Evolutionary conservation across 2,888 invertebrate genomes (phyloP).

Genomic region (Litoditis marina): DNA sequence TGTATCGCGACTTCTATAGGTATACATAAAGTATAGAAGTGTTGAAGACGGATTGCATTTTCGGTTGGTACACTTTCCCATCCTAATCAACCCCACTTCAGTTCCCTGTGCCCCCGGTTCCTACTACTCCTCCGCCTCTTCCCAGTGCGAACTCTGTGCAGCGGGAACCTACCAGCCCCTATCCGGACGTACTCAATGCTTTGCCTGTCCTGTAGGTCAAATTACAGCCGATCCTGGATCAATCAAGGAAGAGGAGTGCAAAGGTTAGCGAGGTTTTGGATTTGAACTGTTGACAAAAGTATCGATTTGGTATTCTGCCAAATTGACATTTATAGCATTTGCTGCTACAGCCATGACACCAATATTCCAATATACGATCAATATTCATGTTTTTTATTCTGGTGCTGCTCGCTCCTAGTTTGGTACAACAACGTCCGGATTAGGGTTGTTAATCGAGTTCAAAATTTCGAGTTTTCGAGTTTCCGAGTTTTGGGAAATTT

Average conservation of each 20-base stretch:
- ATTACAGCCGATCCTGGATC: constrained; percentile 57
- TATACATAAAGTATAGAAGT: no score
- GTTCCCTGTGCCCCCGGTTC: constrained; percentile 63
- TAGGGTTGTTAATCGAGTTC: no score
- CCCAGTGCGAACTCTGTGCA: constrained; percentile 62
- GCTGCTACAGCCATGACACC: no score
- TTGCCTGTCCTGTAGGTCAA: constrained; percentile 59
- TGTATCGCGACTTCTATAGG: no score
- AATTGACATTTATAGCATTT: no score
- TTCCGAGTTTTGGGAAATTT: no score
- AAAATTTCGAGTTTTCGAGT: no score
- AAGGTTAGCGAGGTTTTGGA: constrained; percentile 37
- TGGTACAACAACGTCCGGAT: no score
- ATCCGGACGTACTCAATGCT: constrained; percentile 57
- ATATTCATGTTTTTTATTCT: no score
- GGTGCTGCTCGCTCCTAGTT: no score
- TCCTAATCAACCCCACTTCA: constrained; percentile 23
- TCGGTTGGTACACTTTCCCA: neutral
- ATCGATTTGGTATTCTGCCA: no score
- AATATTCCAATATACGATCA: no score
- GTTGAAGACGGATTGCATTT: neutral
- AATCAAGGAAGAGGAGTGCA: constrained; percentile 55
- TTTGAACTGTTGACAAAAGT: neutral
- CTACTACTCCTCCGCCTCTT: constrained; percentile 55
- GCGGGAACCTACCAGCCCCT: constrained; percentile 61